Evolutionary conservation across 2,888 invertebrate genomes (phyloP).

Genomic region (Macrosiphum euphorbiae): DNA sequence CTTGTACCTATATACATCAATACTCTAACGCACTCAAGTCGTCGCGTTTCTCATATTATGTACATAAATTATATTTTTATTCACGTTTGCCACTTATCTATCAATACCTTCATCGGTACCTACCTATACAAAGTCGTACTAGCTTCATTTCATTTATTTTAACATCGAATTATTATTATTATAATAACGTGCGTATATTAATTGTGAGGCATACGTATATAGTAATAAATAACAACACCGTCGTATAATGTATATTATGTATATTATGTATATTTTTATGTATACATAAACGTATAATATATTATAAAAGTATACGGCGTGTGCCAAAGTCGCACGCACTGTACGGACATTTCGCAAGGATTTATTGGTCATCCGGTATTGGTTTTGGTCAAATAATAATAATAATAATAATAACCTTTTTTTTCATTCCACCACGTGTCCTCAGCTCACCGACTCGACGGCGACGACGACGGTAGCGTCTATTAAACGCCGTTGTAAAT

Average conservation of each 20-base stretch:
- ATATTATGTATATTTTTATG: not conserved
- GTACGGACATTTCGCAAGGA: not conserved
- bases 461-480: constrained; percentile 45
- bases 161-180: not conserved
- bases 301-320: not conserved
- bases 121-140: not conserved
- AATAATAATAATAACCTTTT: constrained; percentile 13
- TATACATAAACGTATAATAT: not conserved
- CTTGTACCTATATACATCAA: not conserved
- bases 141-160: not conserved
- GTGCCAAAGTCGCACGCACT: constrained; percentile 1
- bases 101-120: not conserved
- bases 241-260: not conserved
- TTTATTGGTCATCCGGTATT: constrained; percentile 16
- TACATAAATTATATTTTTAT: not conserved
- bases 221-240: not conserved
- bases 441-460: not conserved
- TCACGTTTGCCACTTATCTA: not conserved
- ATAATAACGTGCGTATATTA: not conserved
- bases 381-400: constrained; percentile 38
- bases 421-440: not conserved
- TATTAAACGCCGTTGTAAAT: constrained; percentile 57
- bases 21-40: not conserved
- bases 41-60: not conserved
- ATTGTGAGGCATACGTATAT: too few relatives aligned